These are phyloP conservation scores for Styela plicata DNA, from an alignment of 23 tunicate species.

Conservation along the genomic window DNA sequence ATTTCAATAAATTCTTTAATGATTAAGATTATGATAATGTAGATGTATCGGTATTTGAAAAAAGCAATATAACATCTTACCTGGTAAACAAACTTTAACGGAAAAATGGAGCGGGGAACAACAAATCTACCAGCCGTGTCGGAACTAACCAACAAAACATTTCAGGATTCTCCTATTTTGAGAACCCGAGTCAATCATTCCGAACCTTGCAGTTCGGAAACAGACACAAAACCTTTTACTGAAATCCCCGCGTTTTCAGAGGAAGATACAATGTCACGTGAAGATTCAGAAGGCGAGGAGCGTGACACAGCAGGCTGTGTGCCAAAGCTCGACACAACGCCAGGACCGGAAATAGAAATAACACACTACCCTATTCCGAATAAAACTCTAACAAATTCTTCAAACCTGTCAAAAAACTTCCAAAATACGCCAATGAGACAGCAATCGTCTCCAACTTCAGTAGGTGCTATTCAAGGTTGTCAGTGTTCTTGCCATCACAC, in stretches of 20 bases:
- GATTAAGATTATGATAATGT: too few species aligned
- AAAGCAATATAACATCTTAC: too few species aligned
- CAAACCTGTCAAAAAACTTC: background rate
- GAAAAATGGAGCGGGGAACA: background rate
- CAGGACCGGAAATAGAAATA: background rate
- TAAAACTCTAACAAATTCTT: background rate
- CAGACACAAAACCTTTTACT: too few species aligned
- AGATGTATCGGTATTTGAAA: too few species aligned
- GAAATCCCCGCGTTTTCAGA: background rate
- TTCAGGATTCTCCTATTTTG: background rate
- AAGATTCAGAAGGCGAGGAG: background rate
- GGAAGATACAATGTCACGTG: background rate
- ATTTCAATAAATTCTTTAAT: too few species aligned
- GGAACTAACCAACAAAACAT: background rate
- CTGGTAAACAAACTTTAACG: too few species aligned
- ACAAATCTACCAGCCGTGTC: background rate
- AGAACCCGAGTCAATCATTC: background rate
- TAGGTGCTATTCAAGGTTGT: background rate
- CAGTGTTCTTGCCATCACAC: slow-evolving; percentile 8
- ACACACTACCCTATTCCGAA: background rate
- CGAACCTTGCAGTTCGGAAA: too few species aligned
- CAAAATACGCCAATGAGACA: background rate
- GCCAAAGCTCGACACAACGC: background rate
- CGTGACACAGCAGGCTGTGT: background rate
- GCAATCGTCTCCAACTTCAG: background rate